These are phyloP conservation scores for Antrozous pallidus DNA, from an alignment of 2,797 vertebrate genomes.

Conservation along the genomic window DNA sequence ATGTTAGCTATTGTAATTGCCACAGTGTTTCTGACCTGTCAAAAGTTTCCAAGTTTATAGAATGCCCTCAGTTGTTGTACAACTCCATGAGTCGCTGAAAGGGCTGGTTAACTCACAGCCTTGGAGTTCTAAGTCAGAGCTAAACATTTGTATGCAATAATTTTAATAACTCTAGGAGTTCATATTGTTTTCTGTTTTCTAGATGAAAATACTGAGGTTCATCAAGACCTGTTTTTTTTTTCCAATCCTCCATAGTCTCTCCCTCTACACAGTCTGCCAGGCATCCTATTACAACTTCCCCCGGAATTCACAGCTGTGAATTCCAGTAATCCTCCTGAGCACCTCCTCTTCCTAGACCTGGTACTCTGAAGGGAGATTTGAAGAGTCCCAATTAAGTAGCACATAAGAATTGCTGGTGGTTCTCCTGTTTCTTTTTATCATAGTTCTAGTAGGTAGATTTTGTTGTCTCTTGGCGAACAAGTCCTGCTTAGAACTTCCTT, in stretches of 20 bases:
- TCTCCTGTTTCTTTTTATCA: not conserved
- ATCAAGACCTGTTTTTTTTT: not conserved
- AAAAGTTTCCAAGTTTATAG: not conserved
- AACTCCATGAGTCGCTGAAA: not conserved
- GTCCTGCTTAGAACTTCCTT: not conserved
- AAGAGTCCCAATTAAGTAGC: not conserved
- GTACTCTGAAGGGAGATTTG: not conserved
- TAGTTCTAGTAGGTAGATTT: not conserved
- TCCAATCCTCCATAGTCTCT: accelerated
- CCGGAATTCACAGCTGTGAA: not conserved
- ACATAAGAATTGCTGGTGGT: not conserved
- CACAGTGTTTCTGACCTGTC: not conserved
- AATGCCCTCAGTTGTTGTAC: not conserved
- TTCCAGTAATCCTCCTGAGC: not conserved
- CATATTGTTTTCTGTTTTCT: not conserved
- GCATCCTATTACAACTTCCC: not conserved
- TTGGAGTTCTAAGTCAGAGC: not conserved
- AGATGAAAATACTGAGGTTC: not conserved
- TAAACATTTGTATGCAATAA: not conserved
- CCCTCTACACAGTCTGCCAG: not conserved
- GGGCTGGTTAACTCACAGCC: not conserved
- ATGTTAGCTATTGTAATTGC: not conserved
- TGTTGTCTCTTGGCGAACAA: not conserved
- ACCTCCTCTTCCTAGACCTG: not conserved
- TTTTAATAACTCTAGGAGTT: not conserved